phyloP scores from a whole-genome alignment of 2,797 vertebrate species.

The Hemibagrus guttatus region DNA sequence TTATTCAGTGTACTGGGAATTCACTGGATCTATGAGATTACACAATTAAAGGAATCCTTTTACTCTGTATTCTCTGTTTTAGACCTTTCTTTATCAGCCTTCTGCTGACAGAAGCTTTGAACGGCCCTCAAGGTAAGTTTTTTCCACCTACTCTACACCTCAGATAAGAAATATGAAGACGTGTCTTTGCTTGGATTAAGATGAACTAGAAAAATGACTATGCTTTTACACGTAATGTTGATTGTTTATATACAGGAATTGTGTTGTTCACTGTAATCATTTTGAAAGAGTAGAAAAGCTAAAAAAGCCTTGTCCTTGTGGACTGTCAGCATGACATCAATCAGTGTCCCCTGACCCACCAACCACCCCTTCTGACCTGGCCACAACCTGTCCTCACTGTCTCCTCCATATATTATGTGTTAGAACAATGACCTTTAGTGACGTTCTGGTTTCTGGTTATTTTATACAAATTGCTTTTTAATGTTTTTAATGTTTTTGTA shows the following conservation, averaged over 20 bases:
- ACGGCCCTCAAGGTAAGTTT: constrained; percentile 54
- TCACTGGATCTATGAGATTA: background rate
- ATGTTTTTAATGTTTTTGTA: background rate
- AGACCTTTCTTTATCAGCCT: constrained; percentile 56
- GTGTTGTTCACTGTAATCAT: background rate
- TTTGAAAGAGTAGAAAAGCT: constrained; percentile 26
- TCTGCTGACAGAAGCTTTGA: constrained; percentile 55
- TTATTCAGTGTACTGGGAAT: constrained; percentile 1
- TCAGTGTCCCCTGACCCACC: background rate
- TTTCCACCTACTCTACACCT: background rate
- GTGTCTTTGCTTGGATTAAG: background rate
- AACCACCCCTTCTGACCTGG: background rate
- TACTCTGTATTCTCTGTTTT: constrained; percentile 41
- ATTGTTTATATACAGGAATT: background rate
- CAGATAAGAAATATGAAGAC: background rate
- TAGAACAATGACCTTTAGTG: background rate
- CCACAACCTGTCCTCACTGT: constrained; percentile 12
- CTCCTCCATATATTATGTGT: background rate
- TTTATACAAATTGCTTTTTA: no score
- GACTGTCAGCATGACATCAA: constrained; percentile 38
- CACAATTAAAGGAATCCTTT: background rate
- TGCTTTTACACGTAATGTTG: background rate
- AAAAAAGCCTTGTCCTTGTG: constrained; percentile 29
- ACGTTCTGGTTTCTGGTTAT: background rate
- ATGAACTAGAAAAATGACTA: background rate